phyloP scores from a whole-genome alignment of 1,140 invertebrate species.

The Physella acuta region DNA sequence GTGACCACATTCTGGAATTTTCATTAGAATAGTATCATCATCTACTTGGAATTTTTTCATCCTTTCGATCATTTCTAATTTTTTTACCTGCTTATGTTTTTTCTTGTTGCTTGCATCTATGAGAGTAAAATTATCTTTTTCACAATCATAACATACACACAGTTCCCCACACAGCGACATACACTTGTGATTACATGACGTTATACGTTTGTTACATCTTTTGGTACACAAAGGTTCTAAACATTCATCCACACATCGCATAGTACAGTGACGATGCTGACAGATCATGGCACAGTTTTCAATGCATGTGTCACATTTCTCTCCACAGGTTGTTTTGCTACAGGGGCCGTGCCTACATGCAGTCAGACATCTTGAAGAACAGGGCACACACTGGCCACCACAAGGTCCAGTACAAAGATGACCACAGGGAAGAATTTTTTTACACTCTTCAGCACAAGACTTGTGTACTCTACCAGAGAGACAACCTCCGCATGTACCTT shows the following conservation, averaged over 20 bases:
- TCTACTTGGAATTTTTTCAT: conserved; percentile 10
- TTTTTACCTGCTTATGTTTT: neutral
- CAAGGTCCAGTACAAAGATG: conserved; percentile 13
- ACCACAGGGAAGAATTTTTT: conserved; percentile 18
- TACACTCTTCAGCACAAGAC: conserved; percentile 15
- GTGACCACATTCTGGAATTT: conserved; percentile 17
- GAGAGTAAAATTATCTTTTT: conserved; percentile 11
- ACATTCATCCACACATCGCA: conserved; percentile 12
- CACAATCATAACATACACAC: conserved; percentile 22
- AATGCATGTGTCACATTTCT: conserved; percentile 18
- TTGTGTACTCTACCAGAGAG: conserved; percentile 15
- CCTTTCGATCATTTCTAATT: conserved; percentile 10
- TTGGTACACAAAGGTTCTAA: neutral
- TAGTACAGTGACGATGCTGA: conserved; percentile 1
- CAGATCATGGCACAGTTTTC: conserved; percentile 23
- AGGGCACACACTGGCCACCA: conserved; percentile 11
- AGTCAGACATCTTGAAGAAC: neutral
- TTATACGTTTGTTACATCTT: conserved; percentile 7
- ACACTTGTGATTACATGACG: conserved; percentile 16
- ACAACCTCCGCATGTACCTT: conserved; percentile 25
- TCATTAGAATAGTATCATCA: conserved; percentile 17
- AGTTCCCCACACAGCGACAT: conserved; percentile 19
- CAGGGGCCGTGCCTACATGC: conserved; percentile 14
- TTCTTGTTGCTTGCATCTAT: conserved; percentile 9
- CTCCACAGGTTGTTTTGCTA: conserved; percentile 16